phyloP scores from a whole-genome alignment of 2,113 vertebrate species.

The Raja brachyura region DNA sequence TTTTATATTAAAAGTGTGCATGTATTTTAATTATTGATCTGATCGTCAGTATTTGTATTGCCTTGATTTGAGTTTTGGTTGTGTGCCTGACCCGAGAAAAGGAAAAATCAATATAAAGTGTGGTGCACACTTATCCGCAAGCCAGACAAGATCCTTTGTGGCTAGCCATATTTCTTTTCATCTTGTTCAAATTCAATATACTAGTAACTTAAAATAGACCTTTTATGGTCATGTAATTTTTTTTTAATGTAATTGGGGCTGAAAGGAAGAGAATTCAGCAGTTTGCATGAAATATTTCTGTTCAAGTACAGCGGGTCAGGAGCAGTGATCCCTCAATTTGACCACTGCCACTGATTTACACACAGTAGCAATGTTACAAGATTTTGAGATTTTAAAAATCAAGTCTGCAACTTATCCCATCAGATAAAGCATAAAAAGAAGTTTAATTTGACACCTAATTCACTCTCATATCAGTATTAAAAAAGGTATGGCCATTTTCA shows the following conservation, averaged over 20 bases:
- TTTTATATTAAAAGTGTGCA: background rate
- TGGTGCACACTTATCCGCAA: background rate
- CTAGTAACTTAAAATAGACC: background rate
- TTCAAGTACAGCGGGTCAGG: background rate
- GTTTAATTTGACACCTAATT: too few relatives aligned
- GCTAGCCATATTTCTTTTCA: background rate
- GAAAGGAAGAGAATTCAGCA: background rate
- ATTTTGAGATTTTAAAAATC: too few relatives aligned
- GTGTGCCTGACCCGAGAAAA: background rate
- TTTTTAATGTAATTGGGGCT: background rate
- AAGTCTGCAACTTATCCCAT: too few relatives aligned
- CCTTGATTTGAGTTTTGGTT: background rate
- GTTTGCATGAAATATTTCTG: background rate
- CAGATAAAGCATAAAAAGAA: too few relatives aligned
- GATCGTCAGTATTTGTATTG: background rate
- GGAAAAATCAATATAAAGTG: background rate
- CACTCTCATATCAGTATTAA: too few relatives aligned
- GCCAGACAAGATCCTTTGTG: background rate
- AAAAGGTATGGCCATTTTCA: too few relatives aligned
- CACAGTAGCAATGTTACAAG: too few relatives aligned
- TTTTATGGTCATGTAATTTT: background rate
- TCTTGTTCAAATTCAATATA: background rate
- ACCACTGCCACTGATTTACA: too few relatives aligned
- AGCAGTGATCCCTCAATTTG: too few relatives aligned
- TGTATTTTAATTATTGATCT: background rate